Percentiles rank a stretch among this genome's conserved stretches.
These are phyloP conservation scores for Anoplolepis gracilipes DNA, from an alignment of 1,140 invertebrate species.

Conservation along the genomic window DNA sequence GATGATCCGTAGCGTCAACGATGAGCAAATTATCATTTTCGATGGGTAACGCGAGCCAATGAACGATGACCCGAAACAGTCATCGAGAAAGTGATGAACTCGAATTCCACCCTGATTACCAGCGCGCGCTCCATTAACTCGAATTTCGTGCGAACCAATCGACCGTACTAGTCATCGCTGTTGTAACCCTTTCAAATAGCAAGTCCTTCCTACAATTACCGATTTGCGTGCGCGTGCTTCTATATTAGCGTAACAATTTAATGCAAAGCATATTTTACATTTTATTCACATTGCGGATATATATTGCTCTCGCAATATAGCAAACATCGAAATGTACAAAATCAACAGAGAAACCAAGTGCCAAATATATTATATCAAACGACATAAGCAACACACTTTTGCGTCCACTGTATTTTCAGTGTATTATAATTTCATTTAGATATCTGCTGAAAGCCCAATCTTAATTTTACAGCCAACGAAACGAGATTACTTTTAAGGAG, in stretches of 20 bases:
- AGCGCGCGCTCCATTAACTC: conserved; percentile 73
- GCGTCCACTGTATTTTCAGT: conserved; percentile 30
- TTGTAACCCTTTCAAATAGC: conserved; percentile 52
- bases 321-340: conserved; percentile 60
- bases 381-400: conserved; percentile 54
- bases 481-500: not conserved
- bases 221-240: conserved; percentile 44
- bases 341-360: conserved; percentile 52
- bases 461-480: not conserved
- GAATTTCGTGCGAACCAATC: conserved; percentile 75
- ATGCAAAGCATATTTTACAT: conserved; percentile 59
- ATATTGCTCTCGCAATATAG: conserved; percentile 32
- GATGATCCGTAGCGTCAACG: conserved; percentile 51
- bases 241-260: conserved; percentile 36
- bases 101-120: conserved; percentile 75
- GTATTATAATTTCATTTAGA: conserved; percentile 52
- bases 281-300: conserved; percentile 47
- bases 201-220: conserved; percentile 65
- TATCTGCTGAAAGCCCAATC: not conserved
- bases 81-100: conserved; percentile 77
- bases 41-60: conserved; percentile 69
- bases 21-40: conserved; percentile 74
- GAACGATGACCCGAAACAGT: conserved; percentile 73
- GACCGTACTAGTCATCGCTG: conserved; percentile 70
- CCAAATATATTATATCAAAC: conserved; percentile 54